These are phyloP conservation scores for Electrophaes corylata DNA, from an alignment of 2,888 invertebrate genomes.

Conservation along the genomic window DNA sequence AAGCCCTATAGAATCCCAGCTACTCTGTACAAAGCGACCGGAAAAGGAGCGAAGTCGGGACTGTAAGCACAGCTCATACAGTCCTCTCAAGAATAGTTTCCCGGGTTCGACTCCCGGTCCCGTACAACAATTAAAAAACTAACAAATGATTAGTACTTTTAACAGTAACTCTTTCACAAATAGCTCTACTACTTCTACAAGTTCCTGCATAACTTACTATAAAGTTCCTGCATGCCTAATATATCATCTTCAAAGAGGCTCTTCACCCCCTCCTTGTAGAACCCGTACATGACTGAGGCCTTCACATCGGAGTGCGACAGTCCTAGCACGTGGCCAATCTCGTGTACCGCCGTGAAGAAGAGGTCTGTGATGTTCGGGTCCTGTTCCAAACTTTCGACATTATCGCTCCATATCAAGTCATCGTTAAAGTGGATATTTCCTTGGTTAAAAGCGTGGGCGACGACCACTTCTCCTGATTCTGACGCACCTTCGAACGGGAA, in stretches of 20 bases:
- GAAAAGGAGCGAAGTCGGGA: no score
- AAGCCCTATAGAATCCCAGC: no score
- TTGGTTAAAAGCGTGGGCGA: slow-evolving; percentile 92
- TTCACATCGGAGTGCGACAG: slow-evolving; percentile 87
- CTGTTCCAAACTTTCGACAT: slow-evolving; percentile 55
- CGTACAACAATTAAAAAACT: no score
- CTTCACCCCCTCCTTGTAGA: slow-evolving; percentile 86
- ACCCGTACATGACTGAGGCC: slow-evolving; percentile 91
- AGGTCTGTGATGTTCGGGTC: slow-evolving; percentile 85
- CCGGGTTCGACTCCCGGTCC: no score
- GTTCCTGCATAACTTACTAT: slow-evolving; percentile 89
- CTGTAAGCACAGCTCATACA: no score
- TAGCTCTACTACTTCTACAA: no score
- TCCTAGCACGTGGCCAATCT: slow-evolving; percentile 91
- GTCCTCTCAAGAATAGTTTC: no score
- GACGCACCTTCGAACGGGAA: slow-evolving; percentile 91
- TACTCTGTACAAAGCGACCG: no score
- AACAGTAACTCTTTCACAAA: background rate
- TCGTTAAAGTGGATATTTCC: slow-evolving; percentile 93
- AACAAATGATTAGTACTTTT: no score
- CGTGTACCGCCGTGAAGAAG: slow-evolving; percentile 89
- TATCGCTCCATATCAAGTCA: slow-evolving; percentile 88
- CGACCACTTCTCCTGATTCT: no score
- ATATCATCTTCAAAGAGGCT: slow-evolving; percentile 89
- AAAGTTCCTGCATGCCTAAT: slow-evolving; percentile 88